These are phyloP conservation scores for Eupithecia subumbrata DNA, from an alignment of 2,888 invertebrate species.

Conservation along the genomic window DNA sequence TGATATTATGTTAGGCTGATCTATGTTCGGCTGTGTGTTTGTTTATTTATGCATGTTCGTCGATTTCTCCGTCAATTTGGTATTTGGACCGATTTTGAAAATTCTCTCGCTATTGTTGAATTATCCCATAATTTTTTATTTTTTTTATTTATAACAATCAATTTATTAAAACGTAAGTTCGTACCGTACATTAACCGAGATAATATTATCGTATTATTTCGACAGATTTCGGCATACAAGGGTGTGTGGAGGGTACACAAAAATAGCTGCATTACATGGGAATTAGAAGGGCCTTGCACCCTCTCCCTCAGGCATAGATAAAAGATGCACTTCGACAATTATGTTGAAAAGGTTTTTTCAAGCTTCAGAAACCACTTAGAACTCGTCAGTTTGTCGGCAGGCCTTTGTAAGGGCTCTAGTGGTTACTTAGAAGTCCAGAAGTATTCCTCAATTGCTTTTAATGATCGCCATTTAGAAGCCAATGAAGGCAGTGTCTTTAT, in stretches of 20 bases:
- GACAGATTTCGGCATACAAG: background rate
- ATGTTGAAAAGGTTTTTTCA: constrained; percentile 16
- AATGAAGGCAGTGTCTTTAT: background rate
- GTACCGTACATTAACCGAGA: no score
- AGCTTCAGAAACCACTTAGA: background rate
- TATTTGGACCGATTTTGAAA: no score
- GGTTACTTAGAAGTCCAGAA: background rate
- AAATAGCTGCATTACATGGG: constrained; percentile 18
- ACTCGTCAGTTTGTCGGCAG: background rate
- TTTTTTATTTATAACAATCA: no score
- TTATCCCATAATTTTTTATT: no score
- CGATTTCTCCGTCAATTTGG: no score
- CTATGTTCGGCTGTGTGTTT: no score
- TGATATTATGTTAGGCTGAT: no score
- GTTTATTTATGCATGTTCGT: no score
- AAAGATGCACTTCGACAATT: constrained; percentile 25
- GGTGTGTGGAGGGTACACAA: constrained; percentile 5
- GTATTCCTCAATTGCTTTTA: background rate
- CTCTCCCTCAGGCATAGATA: constrained; percentile 19
- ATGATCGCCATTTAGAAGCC: background rate
- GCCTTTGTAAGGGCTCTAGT: constrained; percentile 2
- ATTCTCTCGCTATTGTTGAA: no score
- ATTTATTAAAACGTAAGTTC: background rate
- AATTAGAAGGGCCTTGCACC: constrained; percentile 10
- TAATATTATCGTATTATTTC: background rate